Conservation (phyloP, 2,888 invertebrate genomes). For the Barypeithes pellucidus region DNA sequence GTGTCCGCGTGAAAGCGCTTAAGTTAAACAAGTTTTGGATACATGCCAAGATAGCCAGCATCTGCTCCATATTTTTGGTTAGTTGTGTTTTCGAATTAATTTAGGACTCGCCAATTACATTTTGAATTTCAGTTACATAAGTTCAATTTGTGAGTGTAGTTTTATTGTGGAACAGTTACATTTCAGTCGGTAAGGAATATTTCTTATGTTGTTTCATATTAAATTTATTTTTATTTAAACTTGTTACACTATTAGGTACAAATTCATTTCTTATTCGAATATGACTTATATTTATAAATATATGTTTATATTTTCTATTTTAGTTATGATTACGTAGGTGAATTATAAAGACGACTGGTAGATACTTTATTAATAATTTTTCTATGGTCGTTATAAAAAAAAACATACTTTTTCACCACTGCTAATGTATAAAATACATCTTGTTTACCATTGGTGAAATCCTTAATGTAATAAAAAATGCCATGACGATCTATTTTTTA, state of each 20-base stretch:
- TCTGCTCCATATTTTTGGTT: slow-evolving; percentile 34
- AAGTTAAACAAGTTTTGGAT: slow-evolving; percentile 45
- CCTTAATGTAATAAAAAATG: too few species aligned
- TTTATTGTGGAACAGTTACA: not conserved
- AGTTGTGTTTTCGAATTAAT: slow-evolving; percentile 46
- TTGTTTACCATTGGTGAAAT: too few species aligned
- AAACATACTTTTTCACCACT: too few species aligned
- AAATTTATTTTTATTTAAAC: too few species aligned
- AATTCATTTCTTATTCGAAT: too few species aligned
- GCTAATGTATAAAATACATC: too few species aligned
- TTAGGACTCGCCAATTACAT: slow-evolving; percentile 44
- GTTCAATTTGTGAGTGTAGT: slow-evolving; percentile 26
- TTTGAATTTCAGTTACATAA: slow-evolving; percentile 40
- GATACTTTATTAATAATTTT: too few species aligned
- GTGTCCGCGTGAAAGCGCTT: slow-evolving; percentile 35
- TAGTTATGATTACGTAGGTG: too few species aligned
- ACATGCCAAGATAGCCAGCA: slow-evolving; percentile 35
- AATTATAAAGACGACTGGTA: too few species aligned
- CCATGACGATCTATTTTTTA: too few species aligned
- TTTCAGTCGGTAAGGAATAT: not conserved
- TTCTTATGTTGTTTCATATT: not conserved
- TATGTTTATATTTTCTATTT: slow-evolving; percentile 6
- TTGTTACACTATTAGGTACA: too few species aligned
- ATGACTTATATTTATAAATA: not conserved
- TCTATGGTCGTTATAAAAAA: too few species aligned